Evolutionary conservation across 2,888 invertebrate species (phyloP).

Genomic region (Spicauda simplicius): DNA sequence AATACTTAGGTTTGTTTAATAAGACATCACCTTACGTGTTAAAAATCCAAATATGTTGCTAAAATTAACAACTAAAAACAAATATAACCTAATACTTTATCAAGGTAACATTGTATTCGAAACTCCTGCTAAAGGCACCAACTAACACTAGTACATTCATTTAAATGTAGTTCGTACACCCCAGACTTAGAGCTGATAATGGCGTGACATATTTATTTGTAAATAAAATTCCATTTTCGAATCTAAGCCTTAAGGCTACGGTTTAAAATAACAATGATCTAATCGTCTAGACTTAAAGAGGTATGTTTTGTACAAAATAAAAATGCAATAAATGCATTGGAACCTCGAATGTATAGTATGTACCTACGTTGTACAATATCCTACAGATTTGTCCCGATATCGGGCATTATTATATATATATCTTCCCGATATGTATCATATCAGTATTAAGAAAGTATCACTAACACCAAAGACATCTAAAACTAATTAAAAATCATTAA

Average conservation of each 20-base stretch:
- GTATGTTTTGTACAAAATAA: constrained; percentile 24
- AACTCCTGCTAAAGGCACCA: constrained; percentile 5
- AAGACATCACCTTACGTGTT: not conserved
- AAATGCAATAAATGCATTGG: constrained; percentile 12
- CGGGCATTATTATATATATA: not conserved
- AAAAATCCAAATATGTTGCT: not conserved
- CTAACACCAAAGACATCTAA: not conserved
- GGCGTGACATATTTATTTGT: not conserved
- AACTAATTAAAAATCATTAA: not conserved
- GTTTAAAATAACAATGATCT: not conserved
- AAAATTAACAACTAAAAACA: not conserved
- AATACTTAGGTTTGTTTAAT: not conserved
- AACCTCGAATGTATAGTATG: constrained; percentile 6
- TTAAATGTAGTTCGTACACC: not conserved
- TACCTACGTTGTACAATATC: not conserved
- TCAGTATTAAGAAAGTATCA: not conserved
- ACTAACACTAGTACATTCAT: constrained; percentile 2
- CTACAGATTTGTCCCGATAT: not conserved
- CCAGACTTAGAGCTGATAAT: not conserved
- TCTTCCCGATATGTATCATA: constrained; percentile 7
- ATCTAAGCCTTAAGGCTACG: not conserved
- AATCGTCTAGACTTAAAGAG: not conserved
- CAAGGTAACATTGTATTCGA: constrained; percentile 29
- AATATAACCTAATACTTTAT: constrained; percentile 25
- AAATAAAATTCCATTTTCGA: not conserved